Conservation (phyloP, 2,888 invertebrate genomes). For the Cremastinae sp. region DNA sequence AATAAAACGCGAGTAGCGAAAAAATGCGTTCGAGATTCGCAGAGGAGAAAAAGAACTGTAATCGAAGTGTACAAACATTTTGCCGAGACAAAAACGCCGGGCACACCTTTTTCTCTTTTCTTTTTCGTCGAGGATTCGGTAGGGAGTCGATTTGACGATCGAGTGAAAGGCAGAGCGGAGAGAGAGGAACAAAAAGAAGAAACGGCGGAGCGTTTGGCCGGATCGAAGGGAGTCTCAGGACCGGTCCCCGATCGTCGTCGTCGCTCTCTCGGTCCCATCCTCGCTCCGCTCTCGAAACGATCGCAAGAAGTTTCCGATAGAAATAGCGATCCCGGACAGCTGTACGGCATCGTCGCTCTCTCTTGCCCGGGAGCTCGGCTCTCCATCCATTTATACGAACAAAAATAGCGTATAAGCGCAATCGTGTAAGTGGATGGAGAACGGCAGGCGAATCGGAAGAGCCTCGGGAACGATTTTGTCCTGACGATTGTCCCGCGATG, state of each 20-base stretch:
- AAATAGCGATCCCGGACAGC: conserved; percentile 63
- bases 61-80: conserved; percentile 30
- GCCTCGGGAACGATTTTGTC: conserved; percentile 35
- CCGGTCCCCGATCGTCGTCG: conserved; percentile 47
- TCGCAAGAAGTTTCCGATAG: conserved; percentile 61
- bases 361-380: conserved; percentile 1
- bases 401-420: conserved; percentile 8
- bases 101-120: conserved; percentile 72
- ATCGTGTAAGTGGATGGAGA: not conserved
- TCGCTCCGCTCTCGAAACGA: conserved; percentile 41
- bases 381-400: not conserved
- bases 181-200: conserved; percentile 40
- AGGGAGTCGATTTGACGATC: conserved; percentile 72
- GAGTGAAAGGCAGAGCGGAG: conserved; percentile 45
- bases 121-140: conserved; percentile 74
- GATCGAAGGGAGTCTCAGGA: conserved; percentile 34
- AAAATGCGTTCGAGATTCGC: conserved; percentile 5
- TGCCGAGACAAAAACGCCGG: conserved; percentile 50
- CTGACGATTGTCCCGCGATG: conserved; percentile 67
- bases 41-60: conserved; percentile 37
- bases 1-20: conserved; percentile 6
- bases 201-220: not conserved
- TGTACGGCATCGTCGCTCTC: conserved; percentile 41
- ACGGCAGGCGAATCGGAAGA: conserved; percentile 16
- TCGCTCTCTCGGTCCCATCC: conserved; percentile 39